Evolutionary conservation across 1,140 invertebrate genomes (phyloP).

Genomic region (Eupristina koningsbergeri): DNA sequence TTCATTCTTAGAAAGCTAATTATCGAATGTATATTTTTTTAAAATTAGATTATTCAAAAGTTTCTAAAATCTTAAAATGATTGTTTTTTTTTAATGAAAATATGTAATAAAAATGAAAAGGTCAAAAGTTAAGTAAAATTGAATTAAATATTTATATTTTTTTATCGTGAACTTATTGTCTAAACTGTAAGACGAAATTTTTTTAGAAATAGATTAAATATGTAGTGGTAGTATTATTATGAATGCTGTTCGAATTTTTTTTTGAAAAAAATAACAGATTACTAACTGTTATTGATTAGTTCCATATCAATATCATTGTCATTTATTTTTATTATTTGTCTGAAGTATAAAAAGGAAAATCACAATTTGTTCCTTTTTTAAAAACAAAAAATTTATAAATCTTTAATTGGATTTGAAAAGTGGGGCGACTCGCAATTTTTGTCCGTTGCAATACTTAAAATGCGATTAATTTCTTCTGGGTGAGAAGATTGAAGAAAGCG

Average conservation of each 20-base stretch:
- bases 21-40: not conserved
- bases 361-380: constrained; percentile 28
- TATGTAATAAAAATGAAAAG: not conserved
- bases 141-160: not conserved
- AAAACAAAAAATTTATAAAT: constrained; percentile 2
- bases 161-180: not conserved
- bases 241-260: constrained; percentile 10
- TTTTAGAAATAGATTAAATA: constrained; percentile 2
- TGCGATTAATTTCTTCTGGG: constrained; percentile 57
- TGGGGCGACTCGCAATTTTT: constrained; percentile 40
- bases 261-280: constrained; percentile 5
- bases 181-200: not conserved
- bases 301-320: not conserved
- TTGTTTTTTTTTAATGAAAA: not conserved
- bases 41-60: not conserved
- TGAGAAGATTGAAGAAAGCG: constrained; percentile 63
- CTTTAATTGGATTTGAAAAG: not conserved
- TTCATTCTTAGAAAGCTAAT: constrained; percentile 18
- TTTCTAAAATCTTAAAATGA: not conserved
- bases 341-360: constrained; percentile 37
- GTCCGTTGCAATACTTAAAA: constrained; percentile 4
- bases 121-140: not conserved
- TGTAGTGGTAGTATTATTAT: not conserved
- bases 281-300: not conserved
- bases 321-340: constrained; percentile 26